Evolutionary conservation across 2,113 vertebrate genomes (phyloP).

Genomic region (Dicentrarchus labrax): DNA sequence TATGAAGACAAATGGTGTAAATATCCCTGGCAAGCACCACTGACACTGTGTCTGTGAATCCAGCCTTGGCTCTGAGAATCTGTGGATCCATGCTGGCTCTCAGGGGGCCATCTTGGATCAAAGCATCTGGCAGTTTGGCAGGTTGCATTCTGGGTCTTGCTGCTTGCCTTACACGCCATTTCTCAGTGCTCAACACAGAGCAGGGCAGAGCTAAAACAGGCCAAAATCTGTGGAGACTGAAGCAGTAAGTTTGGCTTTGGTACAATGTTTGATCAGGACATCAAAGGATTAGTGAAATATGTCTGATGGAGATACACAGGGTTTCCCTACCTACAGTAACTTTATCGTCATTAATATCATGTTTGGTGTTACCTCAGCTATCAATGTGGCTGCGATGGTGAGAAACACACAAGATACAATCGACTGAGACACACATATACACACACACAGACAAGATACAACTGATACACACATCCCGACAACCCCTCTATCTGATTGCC

Average conservation of each 20-base stretch:
- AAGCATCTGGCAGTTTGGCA: conserved; percentile 80
- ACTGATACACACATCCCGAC: conserved; percentile 69
- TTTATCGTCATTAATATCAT: conserved; percentile 69
- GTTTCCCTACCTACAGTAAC: conserved; percentile 46
- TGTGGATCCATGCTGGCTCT: conserved; percentile 75
- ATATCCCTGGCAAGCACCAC: conserved; percentile 69
- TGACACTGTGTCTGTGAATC: conserved; percentile 69
- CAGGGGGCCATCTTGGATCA: conserved; percentile 79
- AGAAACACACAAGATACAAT: conserved; percentile 74
- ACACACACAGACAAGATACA: conserved; percentile 62
- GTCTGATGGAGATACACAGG: conserved; percentile 59
- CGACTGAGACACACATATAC: conserved; percentile 42
- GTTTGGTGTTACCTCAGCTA: conserved; percentile 57
- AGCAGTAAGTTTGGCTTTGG: conserved; percentile 54
- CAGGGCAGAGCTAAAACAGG: conserved; percentile 43
- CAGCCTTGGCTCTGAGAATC: conserved; percentile 68
- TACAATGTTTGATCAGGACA: conserved; percentile 77
- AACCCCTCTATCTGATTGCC: conserved; percentile 72
- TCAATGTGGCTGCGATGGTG: conserved; percentile 43
- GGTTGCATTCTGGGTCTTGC: conserved; percentile 74
- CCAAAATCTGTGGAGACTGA: conserved; percentile 60
- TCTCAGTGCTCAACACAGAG: conserved; percentile 65
- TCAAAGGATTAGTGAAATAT: conserved; percentile 71
- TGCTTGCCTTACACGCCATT: conserved; percentile 70
- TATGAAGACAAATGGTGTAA: conserved; percentile 78